These are phyloP conservation scores for Ahaetulla prasina DNA, from an alignment of 2,113 vertebrate genomes.

Conservation along the genomic window DNA sequence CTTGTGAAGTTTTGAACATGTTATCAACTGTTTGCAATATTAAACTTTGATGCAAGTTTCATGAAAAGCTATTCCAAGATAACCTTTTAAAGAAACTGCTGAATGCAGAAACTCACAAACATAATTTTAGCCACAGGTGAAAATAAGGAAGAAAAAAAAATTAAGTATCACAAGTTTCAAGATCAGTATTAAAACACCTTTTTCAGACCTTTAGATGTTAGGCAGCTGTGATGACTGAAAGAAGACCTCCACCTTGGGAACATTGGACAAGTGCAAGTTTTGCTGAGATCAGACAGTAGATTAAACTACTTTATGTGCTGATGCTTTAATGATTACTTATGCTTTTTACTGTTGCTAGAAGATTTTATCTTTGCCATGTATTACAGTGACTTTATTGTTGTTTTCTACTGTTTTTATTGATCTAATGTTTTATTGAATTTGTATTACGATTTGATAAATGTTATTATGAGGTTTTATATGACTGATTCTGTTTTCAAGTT, in stretches of 20 bases:
- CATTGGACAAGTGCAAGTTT: background rate
- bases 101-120: background rate
- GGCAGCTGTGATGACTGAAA: background rate
- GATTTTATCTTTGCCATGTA: background rate
- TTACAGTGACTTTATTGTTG: conserved; percentile 2
- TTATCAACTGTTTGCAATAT: background rate
- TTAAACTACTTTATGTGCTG: background rate
- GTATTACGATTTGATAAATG: background rate
- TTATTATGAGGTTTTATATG: background rate
- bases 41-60: background rate
- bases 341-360: background rate
- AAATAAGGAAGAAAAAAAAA: background rate
- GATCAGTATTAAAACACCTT: background rate
- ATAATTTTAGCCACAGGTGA: background rate
- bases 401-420: conserved; percentile 1
- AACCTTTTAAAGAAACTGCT: background rate
- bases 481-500: background rate
- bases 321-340: background rate
- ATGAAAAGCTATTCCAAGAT: background rate
- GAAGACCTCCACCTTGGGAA: background rate
- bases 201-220: background rate
- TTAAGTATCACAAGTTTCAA: background rate
- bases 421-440: background rate
- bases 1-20: background rate
- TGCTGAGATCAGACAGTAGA: background rate